Base-by-base conservation (phyloP, 2,797 vertebrate species). In the Artibeus jamaicensis region DNA sequence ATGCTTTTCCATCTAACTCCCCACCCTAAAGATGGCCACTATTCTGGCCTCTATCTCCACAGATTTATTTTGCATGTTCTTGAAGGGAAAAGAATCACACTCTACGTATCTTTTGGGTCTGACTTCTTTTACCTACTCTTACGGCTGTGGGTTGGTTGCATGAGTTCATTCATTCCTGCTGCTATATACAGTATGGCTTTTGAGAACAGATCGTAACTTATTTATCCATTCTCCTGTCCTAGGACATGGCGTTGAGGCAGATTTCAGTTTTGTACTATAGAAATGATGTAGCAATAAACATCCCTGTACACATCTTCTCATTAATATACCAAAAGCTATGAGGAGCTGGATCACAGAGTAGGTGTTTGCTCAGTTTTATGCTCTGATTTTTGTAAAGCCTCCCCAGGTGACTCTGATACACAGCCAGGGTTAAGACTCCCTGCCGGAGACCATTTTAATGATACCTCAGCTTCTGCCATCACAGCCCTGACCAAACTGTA, bases 211-310 rank as follows among this genome's bases (percentile, higher is more conserved):
- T 24, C 44, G 26, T 34, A 19, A 1, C 15, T 7, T 46, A 7
- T 15, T 26, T 22, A 9, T 6, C 21, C 6, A 0, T 11, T n/a
- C 70, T 59, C 2, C 50, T 19, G 37, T 3, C 1, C 1, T 0
- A 19, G 67, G 73, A 32, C 44, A 5, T 7, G n/a, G 42, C 26
- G 19, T 2, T 1, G 24, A 74, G 37, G 53, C 42, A 53, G 67
- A 21, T 18, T 26, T 18, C 10, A 11, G 85, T 39, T 9, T 68
- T 8, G 32, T 22, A 79, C 73, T 53, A 2, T 57, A 71, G 18
- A 37, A 11, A 48, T 18, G 55, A 46, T 1, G 26, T 12, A 26
- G n/a, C 46, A 59, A 1, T 15, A 21, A 53, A 86, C 11, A 21
- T 34, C 5, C 71, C 6, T 0, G 5, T 7, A 3, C 10, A 1